A percentile compares a stretch with the other conserved stretches of the same genome.
phyloP scores from a whole-genome alignment of 2,113 vertebrate species.

The Labeo rohita region DNA sequence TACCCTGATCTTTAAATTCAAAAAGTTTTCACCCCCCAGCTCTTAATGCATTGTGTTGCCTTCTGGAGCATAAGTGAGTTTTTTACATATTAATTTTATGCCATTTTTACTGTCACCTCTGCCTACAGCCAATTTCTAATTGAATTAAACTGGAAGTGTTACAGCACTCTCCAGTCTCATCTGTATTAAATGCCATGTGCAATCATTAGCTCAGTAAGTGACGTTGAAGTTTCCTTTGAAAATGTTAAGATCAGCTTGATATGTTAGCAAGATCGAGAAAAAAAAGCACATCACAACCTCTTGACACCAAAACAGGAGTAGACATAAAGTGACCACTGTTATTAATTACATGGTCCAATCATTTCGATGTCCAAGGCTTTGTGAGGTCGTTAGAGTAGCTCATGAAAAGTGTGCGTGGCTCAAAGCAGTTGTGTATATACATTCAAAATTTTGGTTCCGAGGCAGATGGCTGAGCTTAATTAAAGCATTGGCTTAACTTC shows the following conservation, averaged over 20 bases:
- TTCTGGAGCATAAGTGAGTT: no score
- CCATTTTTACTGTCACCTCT: not conserved
- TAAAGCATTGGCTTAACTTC: conserved; percentile 41
- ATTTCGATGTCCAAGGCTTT: not conserved
- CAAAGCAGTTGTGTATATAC: conserved; percentile 8
- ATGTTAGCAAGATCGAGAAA: not conserved
- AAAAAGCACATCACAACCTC: not conserved
- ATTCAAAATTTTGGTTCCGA: not conserved
- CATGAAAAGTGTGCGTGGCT: not conserved
- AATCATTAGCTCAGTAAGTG: not conserved
- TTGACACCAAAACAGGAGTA: not conserved
- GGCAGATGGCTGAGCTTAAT: conserved; percentile 49
- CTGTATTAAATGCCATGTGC: not conserved
- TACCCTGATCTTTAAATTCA: no score
- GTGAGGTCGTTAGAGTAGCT: not conserved
- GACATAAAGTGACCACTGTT: not conserved
- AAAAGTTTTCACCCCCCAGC: no score
- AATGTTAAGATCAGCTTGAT: not conserved
- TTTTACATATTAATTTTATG: not conserved
- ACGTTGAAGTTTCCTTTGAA: not conserved
- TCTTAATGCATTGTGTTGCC: no score
- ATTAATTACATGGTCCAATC: conserved; percentile 1
- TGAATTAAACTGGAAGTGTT: not conserved
- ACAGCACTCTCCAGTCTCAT: not conserved
- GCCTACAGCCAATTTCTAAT: not conserved